A percentile compares a stretch with the other conserved stretches of the same genome.
Conservation (phyloP, 2,888 invertebrate species). For the Yponomeuta evonymella region DNA sequence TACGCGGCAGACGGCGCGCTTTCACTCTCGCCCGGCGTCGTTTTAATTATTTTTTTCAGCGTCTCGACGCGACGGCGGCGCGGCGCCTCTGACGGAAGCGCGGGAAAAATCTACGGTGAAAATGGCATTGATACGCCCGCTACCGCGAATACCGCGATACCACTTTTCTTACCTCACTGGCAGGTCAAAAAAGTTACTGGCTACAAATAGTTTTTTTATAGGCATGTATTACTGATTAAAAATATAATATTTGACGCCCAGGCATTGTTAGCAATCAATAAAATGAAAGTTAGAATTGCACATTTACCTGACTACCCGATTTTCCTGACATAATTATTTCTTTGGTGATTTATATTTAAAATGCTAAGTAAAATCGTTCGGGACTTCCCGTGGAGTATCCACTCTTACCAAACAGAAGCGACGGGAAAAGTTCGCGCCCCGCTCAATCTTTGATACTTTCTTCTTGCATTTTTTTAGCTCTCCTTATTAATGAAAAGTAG, state of each 20-base stretch:
- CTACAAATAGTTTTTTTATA: too few relatives aligned
- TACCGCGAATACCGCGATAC: background rate
- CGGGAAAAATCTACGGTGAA: constrained; percentile 57
- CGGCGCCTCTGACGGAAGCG: constrained; percentile 71
- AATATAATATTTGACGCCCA: too few relatives aligned
- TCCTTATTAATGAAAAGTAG: constrained; percentile 77
- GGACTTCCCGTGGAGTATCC: constrained; percentile 33
- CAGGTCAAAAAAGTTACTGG: too few relatives aligned
- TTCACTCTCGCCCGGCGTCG: constrained; percentile 71
- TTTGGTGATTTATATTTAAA: background rate
- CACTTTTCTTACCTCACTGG: background rate
- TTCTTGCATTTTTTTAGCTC: constrained; percentile 76
- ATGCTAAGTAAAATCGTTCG: background rate
- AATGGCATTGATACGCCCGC: constrained; percentile 7
- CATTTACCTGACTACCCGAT: too few relatives aligned
- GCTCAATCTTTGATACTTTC: constrained; percentile 77
- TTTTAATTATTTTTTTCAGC: constrained; percentile 75
- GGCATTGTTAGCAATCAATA: too few relatives aligned
- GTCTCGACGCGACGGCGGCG: constrained; percentile 54
- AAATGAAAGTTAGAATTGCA: too few relatives aligned
- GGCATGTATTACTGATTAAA: too few relatives aligned
- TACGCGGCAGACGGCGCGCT: constrained; percentile 75
- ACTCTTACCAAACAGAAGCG: constrained; percentile 38
- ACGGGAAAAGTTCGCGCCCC: constrained; percentile 67
- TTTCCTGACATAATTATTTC: too few relatives aligned